Percentiles rank a stretch among this genome's conserved stretches.
Evolutionary conservation across 37 sponge, comb jelly and placozoan species (phyloP).

Genomic region (Axinella damicornis): DNA sequence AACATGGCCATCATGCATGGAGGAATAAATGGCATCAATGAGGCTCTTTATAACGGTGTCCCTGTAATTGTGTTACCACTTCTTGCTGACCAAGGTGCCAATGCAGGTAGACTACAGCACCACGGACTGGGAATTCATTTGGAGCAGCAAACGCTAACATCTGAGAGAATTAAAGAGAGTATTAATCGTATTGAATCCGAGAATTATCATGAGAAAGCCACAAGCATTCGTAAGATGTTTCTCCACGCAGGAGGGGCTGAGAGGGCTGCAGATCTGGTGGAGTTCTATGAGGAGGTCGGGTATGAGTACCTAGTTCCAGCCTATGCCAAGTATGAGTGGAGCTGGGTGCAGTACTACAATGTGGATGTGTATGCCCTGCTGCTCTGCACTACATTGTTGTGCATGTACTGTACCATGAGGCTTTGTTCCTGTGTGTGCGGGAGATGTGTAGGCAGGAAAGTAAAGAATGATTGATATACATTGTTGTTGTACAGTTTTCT

Average conservation of each 20-base stretch:
- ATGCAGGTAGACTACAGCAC: background rate
- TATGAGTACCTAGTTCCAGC: slow-evolving; percentile 30
- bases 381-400: background rate
- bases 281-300: slow-evolving; percentile 5
- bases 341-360: slow-evolving; percentile 23
- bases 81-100: background rate
- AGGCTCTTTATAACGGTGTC: slow-evolving; percentile 50
- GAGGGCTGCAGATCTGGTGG: slow-evolving; percentile 38
- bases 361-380: background rate
- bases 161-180: background rate
- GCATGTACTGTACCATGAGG: background rate
- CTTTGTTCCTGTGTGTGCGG: background rate
- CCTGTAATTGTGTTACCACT: background rate
- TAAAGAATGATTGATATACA: background rate
- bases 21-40: slow-evolving; percentile 65
- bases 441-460: background rate
- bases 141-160: background rate
- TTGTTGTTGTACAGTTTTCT: too few relatives aligned
- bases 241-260: slow-evolving; percentile 2
- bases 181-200: background rate
- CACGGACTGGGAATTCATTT: background rate
- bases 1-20: slow-evolving; percentile 68
- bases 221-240: background rate
- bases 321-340: slow-evolving; percentile 22
- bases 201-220: background rate